These are phyloP conservation scores for Archegozetes longisetosus DNA, from an alignment of 1,140 invertebrate genomes.

Conservation along the genomic window DNA sequence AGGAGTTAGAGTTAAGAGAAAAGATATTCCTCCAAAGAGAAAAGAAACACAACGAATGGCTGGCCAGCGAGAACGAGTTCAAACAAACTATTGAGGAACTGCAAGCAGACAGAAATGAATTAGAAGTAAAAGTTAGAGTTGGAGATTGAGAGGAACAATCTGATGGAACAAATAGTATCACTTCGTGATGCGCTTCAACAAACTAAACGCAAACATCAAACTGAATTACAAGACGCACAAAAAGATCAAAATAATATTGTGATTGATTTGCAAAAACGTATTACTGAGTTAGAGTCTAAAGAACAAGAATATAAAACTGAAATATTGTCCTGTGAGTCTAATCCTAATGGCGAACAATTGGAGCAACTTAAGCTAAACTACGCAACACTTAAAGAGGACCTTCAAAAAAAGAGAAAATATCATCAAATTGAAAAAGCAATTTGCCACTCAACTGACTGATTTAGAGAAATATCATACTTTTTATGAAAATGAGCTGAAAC, in stretches of 20 bases:
- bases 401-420: background rate
- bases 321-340: background rate
- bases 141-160: background rate
- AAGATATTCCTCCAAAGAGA: constrained; percentile 16
- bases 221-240: background rate
- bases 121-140: background rate
- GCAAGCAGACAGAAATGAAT: background rate
- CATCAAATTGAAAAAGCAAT: background rate
- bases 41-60: background rate
- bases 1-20: constrained; percentile 18
- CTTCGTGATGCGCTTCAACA: background rate
- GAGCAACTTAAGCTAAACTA: background rate
- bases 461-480: background rate
- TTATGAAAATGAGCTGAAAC: background rate
- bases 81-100: background rate
- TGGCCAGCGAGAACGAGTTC: background rate
- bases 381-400: background rate
- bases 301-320: background rate
- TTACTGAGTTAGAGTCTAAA: background rate
- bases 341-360: background rate
- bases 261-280: background rate
- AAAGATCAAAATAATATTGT: background rate
- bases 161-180: background rate
- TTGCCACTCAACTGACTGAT: background rate
- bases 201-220: background rate